phyloP scores from a whole-genome alignment of 1,140 invertebrate species.

The Temnothorax curvispinosus region DNA sequence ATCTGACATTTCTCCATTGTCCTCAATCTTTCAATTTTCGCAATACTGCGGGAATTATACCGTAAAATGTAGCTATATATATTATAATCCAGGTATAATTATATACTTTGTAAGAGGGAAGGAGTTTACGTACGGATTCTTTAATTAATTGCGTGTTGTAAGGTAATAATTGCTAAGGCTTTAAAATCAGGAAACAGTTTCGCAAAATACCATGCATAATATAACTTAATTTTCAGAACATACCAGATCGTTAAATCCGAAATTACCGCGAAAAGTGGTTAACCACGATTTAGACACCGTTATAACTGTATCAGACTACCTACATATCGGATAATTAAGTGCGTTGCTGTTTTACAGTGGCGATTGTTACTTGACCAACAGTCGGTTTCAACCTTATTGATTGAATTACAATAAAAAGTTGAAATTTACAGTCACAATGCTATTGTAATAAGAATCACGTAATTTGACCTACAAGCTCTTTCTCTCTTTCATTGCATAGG shows the following conservation, averaged over 20 bases:
- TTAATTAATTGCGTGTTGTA: not conserved
- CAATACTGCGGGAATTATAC: not conserved
- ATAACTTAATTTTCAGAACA: not conserved
- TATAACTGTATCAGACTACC: not conserved
- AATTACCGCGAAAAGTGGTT: not conserved
- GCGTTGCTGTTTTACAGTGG: not conserved
- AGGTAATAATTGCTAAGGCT: not conserved
- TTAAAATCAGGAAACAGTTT: conserved; percentile 11
- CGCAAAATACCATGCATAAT: not conserved
- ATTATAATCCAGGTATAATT: not conserved
- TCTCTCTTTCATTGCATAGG: not conserved
- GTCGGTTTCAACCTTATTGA: not conserved
- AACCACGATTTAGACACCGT: not conserved
- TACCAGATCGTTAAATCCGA: not conserved
- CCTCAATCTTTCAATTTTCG: not conserved
- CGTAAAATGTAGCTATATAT: not conserved
- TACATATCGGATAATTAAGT: not conserved
- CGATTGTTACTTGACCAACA: conserved; percentile 22
- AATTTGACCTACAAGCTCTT: not conserved
- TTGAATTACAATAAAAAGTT: not conserved
- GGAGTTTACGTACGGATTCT: not conserved
- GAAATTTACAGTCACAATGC: not conserved
- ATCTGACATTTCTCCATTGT: not conserved
- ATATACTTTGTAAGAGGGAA: not conserved
- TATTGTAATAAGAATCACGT: not conserved